These are phyloP conservation scores for Eurystomus gularis DNA, from an alignment of 2,113 vertebrate genomes.

Conservation along the genomic window DNA sequence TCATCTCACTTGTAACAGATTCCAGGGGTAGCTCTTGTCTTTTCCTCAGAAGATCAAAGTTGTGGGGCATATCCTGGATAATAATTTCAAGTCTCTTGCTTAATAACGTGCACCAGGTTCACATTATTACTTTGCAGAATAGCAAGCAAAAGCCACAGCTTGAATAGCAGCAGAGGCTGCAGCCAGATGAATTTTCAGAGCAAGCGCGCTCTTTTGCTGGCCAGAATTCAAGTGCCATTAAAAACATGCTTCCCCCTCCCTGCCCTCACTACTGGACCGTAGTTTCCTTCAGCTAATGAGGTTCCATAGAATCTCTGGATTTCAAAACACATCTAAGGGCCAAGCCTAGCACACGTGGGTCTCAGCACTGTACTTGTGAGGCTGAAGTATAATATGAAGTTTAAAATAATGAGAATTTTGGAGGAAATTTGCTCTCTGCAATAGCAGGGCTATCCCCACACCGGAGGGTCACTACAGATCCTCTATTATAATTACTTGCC, in stretches of 20 bases:
- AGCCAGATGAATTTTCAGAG: not conserved
- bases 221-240: not conserved
- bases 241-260: not conserved
- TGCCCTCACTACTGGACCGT: not conserved
- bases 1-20: not conserved
- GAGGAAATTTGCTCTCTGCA: not conserved
- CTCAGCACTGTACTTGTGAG: not conserved
- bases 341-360: not conserved
- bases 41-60: not conserved
- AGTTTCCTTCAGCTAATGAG: not conserved
- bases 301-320: not conserved
- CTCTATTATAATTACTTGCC: not conserved
- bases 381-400: not conserved
- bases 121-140: not conserved
- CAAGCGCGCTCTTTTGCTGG: not conserved
- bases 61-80: not conserved
- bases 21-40: not conserved
- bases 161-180: not conserved
- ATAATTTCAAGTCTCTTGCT: not conserved
- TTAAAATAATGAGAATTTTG: not conserved
- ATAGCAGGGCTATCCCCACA: not conserved
- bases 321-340: not conserved
- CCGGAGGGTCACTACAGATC: not conserved
- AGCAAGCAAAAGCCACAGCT: not conserved
- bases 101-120: not conserved